A percentile compares a stretch with the other conserved stretches of the same genome.
These are phyloP conservation scores for Drosophila pseudoobscura DNA, from an alignment of 1,140 invertebrate genomes.

Conservation along the genomic window DNA sequence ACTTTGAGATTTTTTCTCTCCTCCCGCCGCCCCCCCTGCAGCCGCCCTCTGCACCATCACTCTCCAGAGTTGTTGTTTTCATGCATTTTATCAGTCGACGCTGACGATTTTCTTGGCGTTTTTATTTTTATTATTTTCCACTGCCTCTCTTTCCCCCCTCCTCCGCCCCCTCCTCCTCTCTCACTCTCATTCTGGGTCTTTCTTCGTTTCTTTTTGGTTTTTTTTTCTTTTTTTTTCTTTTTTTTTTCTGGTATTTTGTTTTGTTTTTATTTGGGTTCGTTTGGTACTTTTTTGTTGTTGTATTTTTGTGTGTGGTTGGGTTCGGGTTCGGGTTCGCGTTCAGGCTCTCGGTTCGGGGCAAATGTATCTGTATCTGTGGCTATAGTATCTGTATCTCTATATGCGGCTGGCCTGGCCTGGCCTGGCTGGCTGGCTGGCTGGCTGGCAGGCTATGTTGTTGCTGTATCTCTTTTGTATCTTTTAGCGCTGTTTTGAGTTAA, in stretches of 20 bases:
- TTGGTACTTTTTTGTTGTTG: constrained; percentile 44
- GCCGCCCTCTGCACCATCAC: neutral
- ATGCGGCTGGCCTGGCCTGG: constrained; percentile 45
- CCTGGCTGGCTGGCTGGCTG: neutral
- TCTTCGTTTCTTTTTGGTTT: constrained; percentile 23
- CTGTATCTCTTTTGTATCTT: constrained; percentile 77
- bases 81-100: constrained; percentile 75
- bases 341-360: constrained; percentile 37
- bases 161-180: constrained; percentile 21
- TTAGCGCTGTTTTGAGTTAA: constrained; percentile 81
- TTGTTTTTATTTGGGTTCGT: constrained; percentile 69
- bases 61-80: constrained; percentile 38
- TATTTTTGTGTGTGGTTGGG: constrained; percentile 16
- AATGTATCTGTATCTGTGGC: constrained; percentile 57
- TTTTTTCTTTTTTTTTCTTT: constrained; percentile 11
- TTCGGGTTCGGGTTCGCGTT: constrained; percentile 45
- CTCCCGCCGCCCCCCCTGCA: neutral
- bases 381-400: constrained; percentile 57
- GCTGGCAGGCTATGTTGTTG: constrained; percentile 5
- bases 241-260: constrained; percentile 36
- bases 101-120: constrained; percentile 73
- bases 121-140: constrained; percentile 44
- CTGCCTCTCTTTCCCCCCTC: neutral
- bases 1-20: constrained; percentile 68
- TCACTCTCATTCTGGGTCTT: constrained; percentile 42